Base-by-base conservation (phyloP, 2,797 vertebrate genomes). In the Pipistrellus pygmaeus region DNA sequence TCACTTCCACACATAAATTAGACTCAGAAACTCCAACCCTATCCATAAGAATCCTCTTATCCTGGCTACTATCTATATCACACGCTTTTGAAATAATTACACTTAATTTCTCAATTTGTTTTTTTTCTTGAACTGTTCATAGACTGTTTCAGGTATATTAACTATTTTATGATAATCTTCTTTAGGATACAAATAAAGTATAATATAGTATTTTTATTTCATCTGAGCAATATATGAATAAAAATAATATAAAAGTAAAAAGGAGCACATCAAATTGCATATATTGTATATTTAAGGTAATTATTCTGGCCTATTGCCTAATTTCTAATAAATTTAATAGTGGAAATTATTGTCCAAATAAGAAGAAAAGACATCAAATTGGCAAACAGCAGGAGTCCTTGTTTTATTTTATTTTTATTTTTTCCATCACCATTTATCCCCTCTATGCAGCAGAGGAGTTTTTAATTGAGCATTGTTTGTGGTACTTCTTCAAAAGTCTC, bases 181-280 rank as follows among this genome's bases (percentile, higher is more conserved):
- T 85, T 95, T 13, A 94, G 14, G 62, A 20, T 44, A 77, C 15
- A 92, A 89, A 94, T n/a, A 88, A 81, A 38, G 1, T 25, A 21
- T 80, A 82, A 81, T 30, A 89, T 14, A 46, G 69, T 83, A 62
- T 68, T 64, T 95, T 88, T 35, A n/a, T 73, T 85, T 92, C 64
- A 78, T 23, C 14, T 81, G 23, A 94, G 3, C 13, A 83, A 84
- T 44, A 82, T 30, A 78, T 8, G 77, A 91, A 51, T n/a, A 38
- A 87, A 92, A 97, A 62, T 62, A 93, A 84, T 80, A 53, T 73
- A 55, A 57, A 91, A 82, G 13, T 60, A 71, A 55, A 78, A 96
- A 51, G 62, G 35, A 86, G 44, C 15, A 89, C 0, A 38, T 12
- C 27, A 87, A 13, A 44, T 17, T 68, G 2, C 8, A 38, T 41